Percentiles rank a stretch among this genome's conserved stretches.
These are phyloP conservation scores for Campoletis raptor DNA, from an alignment of 2,888 invertebrate genomes.

Conservation along the genomic window DNA sequence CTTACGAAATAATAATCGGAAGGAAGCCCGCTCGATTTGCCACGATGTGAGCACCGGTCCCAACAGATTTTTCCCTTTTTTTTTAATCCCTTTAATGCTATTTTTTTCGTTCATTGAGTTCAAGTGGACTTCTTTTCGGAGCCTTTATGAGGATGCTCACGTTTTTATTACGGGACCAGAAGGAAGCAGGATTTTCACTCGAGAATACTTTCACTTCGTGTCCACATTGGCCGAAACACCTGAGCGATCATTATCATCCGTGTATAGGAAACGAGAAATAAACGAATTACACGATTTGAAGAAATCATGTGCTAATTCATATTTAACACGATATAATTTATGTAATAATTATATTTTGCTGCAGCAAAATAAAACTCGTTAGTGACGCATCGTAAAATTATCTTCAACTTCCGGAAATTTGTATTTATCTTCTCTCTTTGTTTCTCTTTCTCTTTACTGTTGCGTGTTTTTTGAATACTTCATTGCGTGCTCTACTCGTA, in stretches of 20 bases:
- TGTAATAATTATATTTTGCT: constrained; percentile 18
- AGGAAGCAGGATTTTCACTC: constrained; percentile 34
- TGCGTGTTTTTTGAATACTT: constrained; percentile 11
- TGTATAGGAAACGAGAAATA: not conserved
- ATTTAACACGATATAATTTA: not conserved
- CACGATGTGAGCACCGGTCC: constrained; percentile 17
- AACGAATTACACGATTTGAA: constrained; percentile 31
- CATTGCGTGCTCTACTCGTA: not conserved
- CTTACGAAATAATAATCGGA: constrained; percentile 70
- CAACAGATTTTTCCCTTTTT: constrained; percentile 19
- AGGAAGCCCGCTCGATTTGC: constrained; percentile 75
- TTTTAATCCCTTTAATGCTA: not conserved
- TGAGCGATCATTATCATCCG: constrained; percentile 18
- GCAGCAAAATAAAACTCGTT: constrained; percentile 27
- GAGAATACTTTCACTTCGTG: constrained; percentile 32
- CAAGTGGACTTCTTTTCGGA: not conserved
- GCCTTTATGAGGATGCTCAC: constrained; percentile 16
- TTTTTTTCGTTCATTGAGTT: not conserved
- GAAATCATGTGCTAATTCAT: constrained; percentile 5
- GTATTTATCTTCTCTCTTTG: not conserved
- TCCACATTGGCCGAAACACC: not conserved
- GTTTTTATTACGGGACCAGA: not conserved
- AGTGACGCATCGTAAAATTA: constrained; percentile 60
- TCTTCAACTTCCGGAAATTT: constrained; percentile 29
- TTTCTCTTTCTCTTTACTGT: not conserved